Percentiles rank a stretch among this genome's conserved stretches.
phyloP scores from a whole-genome alignment of 2,888 invertebrate genomes.

The Drosophila neonasuta region DNA sequence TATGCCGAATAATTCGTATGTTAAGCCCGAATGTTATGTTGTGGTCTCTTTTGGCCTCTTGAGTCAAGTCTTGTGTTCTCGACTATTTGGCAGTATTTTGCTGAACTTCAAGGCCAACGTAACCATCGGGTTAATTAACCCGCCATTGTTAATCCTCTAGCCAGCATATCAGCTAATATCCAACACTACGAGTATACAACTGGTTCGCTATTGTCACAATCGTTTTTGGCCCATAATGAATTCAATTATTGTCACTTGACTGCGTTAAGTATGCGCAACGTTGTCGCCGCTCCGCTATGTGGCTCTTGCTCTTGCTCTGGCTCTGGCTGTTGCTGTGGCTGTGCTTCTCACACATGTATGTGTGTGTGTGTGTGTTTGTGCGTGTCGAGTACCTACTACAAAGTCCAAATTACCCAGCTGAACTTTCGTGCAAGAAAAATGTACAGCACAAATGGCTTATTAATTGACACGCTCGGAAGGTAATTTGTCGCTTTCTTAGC shows the following conservation, averaged over 20 bases:
- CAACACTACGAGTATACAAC: slow-evolving; percentile 41
- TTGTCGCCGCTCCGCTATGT: slow-evolving; percentile 46
- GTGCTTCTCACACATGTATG: neutral
- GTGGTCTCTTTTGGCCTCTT: slow-evolving; percentile 16
- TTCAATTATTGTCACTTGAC: slow-evolving; percentile 76
- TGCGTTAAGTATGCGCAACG: slow-evolving; percentile 77
- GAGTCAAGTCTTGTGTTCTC: neutral
- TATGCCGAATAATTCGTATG: slow-evolving; percentile 37
- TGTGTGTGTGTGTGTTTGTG: slow-evolving; percentile 4
- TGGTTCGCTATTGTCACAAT: slow-evolving; percentile 61
- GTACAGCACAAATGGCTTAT: slow-evolving; percentile 1
- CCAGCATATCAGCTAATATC: slow-evolving; percentile 61
- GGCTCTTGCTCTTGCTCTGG: slow-evolving; percentile 1
- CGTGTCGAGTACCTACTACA: slow-evolving; percentile 19
- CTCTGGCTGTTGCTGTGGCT: slow-evolving; percentile 3
- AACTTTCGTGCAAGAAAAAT: neutral
- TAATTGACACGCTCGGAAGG: neutral
- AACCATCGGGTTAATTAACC: slow-evolving; percentile 78
- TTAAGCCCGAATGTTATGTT: slow-evolving; percentile 25
- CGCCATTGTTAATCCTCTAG: slow-evolving; percentile 73
- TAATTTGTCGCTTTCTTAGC: neutral
- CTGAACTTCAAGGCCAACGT: slow-evolving; percentile 69
- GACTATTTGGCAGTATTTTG: slow-evolving; percentile 19
- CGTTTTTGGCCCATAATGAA: slow-evolving; percentile 70
- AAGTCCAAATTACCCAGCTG: slow-evolving; percentile 18